Evolutionary conservation across 2,797 vertebrate genomes (phyloP).

Genomic region (Peromyscus melanophrys): DNA sequence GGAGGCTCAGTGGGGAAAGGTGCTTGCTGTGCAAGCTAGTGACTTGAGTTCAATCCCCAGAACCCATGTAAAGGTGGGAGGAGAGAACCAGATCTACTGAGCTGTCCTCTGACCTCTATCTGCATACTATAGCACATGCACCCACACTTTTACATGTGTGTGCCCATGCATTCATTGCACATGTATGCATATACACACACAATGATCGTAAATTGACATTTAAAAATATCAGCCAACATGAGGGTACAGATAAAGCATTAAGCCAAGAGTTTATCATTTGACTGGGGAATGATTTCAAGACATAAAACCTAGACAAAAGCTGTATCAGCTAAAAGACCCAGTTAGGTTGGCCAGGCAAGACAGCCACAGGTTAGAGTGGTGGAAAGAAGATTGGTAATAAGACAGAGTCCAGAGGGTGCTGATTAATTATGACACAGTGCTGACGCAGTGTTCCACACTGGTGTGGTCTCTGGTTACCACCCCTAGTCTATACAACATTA

Average conservation of each 20-base stretch:
- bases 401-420: neutral
- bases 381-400: neutral
- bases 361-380: neutral
- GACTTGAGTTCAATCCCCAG: neutral
- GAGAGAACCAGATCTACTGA: neutral
- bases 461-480: neutral
- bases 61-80: neutral
- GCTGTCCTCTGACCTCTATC: neutral
- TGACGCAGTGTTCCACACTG: neutral
- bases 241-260: constrained; percentile 29
- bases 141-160: neutral
- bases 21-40: neutral
- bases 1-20: neutral
- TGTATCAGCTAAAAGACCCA: neutral
- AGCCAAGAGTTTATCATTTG: constrained; percentile 6
- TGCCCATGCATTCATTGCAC: neutral
- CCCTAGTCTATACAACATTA: neutral
- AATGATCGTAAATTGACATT: neutral
- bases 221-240: neutral
- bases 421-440: neutral
- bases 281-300: constrained; percentile 38
- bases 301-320: neutral
- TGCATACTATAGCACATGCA: neutral
- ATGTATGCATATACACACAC: neutral
- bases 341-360: neutral